Evolutionary conservation across 2,797 vertebrate genomes (phyloP).

Genomic region (Diglossa cyanea): DNA sequence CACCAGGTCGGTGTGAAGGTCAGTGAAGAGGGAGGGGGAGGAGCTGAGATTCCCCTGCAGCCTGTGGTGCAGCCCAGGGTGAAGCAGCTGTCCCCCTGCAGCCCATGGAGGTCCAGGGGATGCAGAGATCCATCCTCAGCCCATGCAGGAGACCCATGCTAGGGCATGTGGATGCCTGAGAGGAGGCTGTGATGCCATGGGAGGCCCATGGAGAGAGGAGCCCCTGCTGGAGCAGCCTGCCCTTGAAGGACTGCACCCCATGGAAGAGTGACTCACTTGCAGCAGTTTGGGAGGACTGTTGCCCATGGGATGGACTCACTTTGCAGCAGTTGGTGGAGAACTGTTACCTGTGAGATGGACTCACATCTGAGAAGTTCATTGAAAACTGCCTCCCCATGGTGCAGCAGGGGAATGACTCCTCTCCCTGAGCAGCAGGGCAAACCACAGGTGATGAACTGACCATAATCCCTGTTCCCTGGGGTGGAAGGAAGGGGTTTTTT

Average conservation of each 20-base stretch:
- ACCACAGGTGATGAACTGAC: background rate
- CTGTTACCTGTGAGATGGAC: background rate
- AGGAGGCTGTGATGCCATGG: background rate
- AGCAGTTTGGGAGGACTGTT: background rate
- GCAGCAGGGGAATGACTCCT: background rate
- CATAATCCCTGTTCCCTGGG: background rate
- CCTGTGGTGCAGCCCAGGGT: fast-evolving
- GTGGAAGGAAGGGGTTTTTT: fast-evolving
- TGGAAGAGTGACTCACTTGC: background rate
- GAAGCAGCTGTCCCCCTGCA: background rate
- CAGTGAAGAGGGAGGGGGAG: background rate
- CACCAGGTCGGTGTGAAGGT: too few species aligned
- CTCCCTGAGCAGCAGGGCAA: background rate
- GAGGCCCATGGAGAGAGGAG: background rate
- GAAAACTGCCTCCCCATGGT: background rate
- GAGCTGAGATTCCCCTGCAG: background rate
- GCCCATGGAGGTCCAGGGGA: background rate
- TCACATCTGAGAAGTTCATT: fast-evolving
- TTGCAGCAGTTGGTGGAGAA: background rate
- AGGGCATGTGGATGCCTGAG: background rate
- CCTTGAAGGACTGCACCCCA: background rate
- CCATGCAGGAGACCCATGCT: background rate
- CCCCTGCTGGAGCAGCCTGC: background rate
- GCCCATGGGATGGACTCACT: background rate
- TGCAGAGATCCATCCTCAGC: background rate